A percentile compares a stretch with the other conserved stretches of the same genome.
These are phyloP conservation scores for Callospermophilus lateralis DNA, from an alignment of 2,113 vertebrate species.

Conservation along the genomic window DNA sequence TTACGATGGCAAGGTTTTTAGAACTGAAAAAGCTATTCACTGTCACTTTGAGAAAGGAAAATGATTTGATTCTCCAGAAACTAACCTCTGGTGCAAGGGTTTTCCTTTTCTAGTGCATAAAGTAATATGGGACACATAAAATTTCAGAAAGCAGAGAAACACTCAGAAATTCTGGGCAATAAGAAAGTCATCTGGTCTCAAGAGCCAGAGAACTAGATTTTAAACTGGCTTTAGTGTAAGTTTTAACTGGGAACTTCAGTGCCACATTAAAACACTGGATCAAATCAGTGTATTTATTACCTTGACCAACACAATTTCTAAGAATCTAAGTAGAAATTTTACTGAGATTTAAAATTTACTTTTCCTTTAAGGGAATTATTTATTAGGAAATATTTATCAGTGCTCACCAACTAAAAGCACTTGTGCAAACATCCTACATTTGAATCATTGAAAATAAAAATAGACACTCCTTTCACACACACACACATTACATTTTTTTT, in stretches of 20 bases:
- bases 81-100: background rate
- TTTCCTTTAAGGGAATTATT: conserved; percentile 53
- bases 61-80: background rate
- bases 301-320: conserved; percentile 11
- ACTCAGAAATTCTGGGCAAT: background rate
- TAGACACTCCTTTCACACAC: background rate
- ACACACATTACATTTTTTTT: too few relatives aligned
- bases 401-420: conserved; percentile 49
- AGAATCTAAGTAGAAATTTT: conserved; percentile 31
- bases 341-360: conserved; percentile 17
- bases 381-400: conserved; percentile 34
- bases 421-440: conserved; percentile 1
- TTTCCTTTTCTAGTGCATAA: background rate
- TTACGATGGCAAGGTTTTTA: background rate
- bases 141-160: background rate
- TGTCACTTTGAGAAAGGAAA: background rate
- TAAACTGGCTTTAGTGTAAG: background rate
- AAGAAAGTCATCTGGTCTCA: background rate
- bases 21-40: background rate
- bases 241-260: background rate
- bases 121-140: background rate
- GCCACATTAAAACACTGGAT: background rate
- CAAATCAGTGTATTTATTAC: conserved; percentile 46
- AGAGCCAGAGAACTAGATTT: background rate
- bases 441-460: conserved; percentile 59